A percentile compares a stretch with the other conserved stretches of the same genome.
These are phyloP conservation scores for Microhierax caerulescens DNA, from an alignment of 2,797 vertebrate genomes.

Conservation along the genomic window DNA sequence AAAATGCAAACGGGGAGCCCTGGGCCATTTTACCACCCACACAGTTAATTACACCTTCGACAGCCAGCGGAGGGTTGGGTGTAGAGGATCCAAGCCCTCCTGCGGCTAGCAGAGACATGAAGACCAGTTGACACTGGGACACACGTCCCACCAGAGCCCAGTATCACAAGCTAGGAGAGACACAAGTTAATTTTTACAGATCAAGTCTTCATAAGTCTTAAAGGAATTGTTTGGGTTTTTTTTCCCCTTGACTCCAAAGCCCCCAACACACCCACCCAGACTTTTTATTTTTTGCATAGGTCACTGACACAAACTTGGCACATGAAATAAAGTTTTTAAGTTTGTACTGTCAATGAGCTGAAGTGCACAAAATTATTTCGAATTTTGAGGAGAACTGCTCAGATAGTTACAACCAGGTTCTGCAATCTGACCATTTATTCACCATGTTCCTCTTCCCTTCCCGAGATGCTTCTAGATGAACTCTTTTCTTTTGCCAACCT, in stretches of 20 bases:
- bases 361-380: slow-evolving; percentile 35
- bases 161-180: neutral
- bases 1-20: slow-evolving; percentile 55
- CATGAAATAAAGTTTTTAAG: slow-evolving; percentile 7
- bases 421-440: slow-evolving; percentile 30
- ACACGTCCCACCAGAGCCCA: neutral
- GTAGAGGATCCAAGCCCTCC: slow-evolving; percentile 61
- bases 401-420: slow-evolving; percentile 26
- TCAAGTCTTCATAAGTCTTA: neutral
- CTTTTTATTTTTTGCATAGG: neutral
- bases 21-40: slow-evolving; percentile 57
- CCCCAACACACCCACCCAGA: rapidly evolving
- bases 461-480: neutral
- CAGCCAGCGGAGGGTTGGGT: slow-evolving; percentile 11
- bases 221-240: neutral
- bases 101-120: slow-evolving; percentile 53
- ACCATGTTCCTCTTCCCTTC: neutral
- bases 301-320: slow-evolving; percentile 27
- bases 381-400: slow-evolving; percentile 32
- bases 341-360: slow-evolving; percentile 5
- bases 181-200: neutral
- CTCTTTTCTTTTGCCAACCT: neutral
- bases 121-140: neutral
- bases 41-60: slow-evolving; percentile 47
- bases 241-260: neutral